A percentile compares a stretch with the other conserved stretches of the same genome.
Evolutionary conservation across 2,888 invertebrate genomes (phyloP).

Genomic region (Ellobium chinense): DNA sequence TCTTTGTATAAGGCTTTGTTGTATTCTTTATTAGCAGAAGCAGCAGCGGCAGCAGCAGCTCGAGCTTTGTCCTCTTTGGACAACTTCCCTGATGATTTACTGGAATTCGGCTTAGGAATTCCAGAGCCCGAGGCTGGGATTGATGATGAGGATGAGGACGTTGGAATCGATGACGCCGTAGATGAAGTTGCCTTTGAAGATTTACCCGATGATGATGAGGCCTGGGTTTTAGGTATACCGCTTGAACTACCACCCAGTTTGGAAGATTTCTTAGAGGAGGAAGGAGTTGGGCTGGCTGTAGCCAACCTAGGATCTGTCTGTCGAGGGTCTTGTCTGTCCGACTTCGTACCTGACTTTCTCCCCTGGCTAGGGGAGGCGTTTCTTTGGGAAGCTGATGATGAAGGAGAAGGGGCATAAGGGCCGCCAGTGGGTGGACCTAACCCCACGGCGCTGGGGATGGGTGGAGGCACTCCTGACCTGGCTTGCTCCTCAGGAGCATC

Average conservation of each 20-base stretch:
- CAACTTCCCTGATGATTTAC: conserved; percentile 33
- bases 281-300: conserved; percentile 49
- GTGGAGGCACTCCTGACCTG: conserved; percentile 42
- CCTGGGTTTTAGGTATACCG: conserved; percentile 36
- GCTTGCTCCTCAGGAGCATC: conserved; percentile 41
- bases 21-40: conserved; percentile 45
- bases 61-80: conserved; percentile 67
- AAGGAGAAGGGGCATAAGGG: conserved; percentile 2
- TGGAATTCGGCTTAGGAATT: conserved; percentile 48
- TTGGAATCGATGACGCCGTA: conserved; percentile 16
- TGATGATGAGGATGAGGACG: conserved; percentile 36
- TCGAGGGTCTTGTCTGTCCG: conserved; percentile 3
- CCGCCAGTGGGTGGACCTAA: conserved; percentile 45
- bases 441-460: conserved; percentile 41
- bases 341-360: conserved; percentile 56
- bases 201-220: conserved; percentile 37
- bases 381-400: conserved; percentile 6
- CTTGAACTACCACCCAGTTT: conserved; percentile 38
- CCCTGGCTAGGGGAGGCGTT: conserved; percentile 56
- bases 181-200: conserved; percentile 37
- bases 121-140: conserved; percentile 46
- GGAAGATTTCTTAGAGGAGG: conserved; percentile 41
- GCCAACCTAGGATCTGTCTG: conserved; percentile 45
- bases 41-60: conserved; percentile 47
- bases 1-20: conserved; percentile 50